A percentile compares a stretch with the other conserved stretches of the same genome.
phyloP scores from a whole-genome alignment of 2,113 vertebrate genomes.

The Corythaeola cristata region DNA sequence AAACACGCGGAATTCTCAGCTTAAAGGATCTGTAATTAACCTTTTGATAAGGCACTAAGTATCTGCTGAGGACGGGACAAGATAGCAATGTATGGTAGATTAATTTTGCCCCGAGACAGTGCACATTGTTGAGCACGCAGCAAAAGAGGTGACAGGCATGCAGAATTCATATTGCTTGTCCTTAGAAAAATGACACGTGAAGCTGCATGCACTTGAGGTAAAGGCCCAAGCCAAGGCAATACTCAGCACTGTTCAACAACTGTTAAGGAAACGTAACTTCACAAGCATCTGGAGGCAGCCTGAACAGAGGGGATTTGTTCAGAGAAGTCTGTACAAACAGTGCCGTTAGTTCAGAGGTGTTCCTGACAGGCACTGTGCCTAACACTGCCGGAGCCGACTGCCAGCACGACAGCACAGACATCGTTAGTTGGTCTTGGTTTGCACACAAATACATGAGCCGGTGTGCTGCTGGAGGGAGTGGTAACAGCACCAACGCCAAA shows the following conservation, averaged over 20 bases:
- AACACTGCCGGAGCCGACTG: accelerated
- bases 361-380: accelerated
- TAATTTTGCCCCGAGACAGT: not conserved
- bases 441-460: accelerated
- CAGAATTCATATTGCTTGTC: too few relatives aligned
- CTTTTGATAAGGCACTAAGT: not conserved
- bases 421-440: too few relatives aligned
- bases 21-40: not conserved
- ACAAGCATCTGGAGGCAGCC: not conserved
- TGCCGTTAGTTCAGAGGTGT: not conserved
- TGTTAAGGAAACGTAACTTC: not conserved
- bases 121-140: accelerated
- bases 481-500: not conserved
- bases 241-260: not conserved
- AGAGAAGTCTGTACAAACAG: not conserved
- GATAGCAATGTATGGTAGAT: accelerated
- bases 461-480: not conserved
- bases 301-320: not conserved
- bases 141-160: not conserved
- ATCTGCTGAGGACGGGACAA: accelerated
- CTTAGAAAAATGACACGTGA: accelerated
- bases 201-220: not conserved
- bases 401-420: not conserved
- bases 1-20: not conserved
- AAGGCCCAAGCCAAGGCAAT: not conserved